Conservation (phyloP, 1,140 invertebrate genomes). For the Brachionus koreanus region DNA sequence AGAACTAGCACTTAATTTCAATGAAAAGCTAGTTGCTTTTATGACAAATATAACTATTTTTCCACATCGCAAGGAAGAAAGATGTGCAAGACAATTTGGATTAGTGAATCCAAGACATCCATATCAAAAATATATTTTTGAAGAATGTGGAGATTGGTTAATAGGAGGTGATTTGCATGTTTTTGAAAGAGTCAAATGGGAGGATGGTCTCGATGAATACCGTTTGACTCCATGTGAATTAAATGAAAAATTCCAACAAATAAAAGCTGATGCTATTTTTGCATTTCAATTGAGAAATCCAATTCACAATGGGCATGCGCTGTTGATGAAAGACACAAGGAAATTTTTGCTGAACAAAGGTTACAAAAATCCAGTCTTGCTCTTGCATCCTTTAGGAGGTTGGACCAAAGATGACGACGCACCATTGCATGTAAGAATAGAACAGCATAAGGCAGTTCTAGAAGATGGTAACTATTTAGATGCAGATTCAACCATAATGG, state of each 20-base stretch:
- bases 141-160: conserved; percentile 89
- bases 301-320: conserved; percentile 96
- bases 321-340: conserved; percentile 92
- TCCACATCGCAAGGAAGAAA: conserved; percentile 87
- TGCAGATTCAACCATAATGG: conserved; percentile 77
- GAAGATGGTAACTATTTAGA: conserved; percentile 73
- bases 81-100: conserved; percentile 85
- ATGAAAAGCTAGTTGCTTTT: conserved; percentile 73
- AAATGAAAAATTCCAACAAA: conserved; percentile 70
- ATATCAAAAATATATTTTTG: conserved; percentile 82
- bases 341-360: conserved; percentile 75
- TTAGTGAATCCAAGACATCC: conserved; percentile 83
- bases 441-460: conserved; percentile 73
- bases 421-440: conserved; percentile 66
- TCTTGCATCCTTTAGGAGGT: conserved; percentile 92
- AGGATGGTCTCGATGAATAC: conserved; percentile 91
- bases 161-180: conserved; percentile 89
- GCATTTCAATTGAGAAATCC: conserved; percentile 97
- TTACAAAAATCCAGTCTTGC: conserved; percentile 85
- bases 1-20: conserved; percentile 65
- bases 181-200: conserved; percentile 82
- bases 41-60: conserved; percentile 88
- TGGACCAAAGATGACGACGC: conserved; percentile 99
- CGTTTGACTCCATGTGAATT: conserved; percentile 90
- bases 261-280: conserved; percentile 85